Base-by-base conservation (phyloP, 1,140 invertebrate genomes). In the Helicoverpa armigera region DNA sequence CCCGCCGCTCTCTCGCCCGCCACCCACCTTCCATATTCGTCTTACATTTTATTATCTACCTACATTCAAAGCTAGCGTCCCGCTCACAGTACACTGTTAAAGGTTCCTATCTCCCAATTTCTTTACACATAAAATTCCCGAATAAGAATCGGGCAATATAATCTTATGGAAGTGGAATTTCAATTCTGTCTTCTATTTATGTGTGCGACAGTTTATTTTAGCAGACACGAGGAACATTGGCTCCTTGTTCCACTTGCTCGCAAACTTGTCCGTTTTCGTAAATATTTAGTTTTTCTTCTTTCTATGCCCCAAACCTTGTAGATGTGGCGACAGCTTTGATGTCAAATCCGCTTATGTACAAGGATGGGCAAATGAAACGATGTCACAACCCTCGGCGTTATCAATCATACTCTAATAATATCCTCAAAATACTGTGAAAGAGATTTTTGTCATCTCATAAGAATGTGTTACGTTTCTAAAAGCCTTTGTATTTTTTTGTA, bases 1-100 rank as follows among this genome's bases (percentile, higher is more conserved):
- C n/a, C n/a, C n/a, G n/a, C n/a, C n/a, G n/a, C 31, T 5, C 50
- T 18, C 69, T 29, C 67, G 50, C 48, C 69, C 4, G 53, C 54
- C 70, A 31, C 54, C 70, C 29, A 35, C 70, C 54, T 73, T 16
- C 75, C 48, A 77, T 77, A 65, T 77, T 67, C 75, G 60, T 63
- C 75, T 63, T 76, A 61, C 73, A 60, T 77, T 63, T 77, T 77
- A 77, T 77, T 77, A 63, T 77, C 58, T 77, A 54, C 75, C 61
- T 58, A 56, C 70, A 73, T 60, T 77, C 75, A 65, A 53, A 51
- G 60, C 75, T 77, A 43, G n/a, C 48, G 29, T 54, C 50, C 50
- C 70, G 35, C 12, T 54, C 69, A 56, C 53, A 56, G 53, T 14
- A 72, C 53, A 58, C 70, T 73, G 70, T 73, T 73, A 56, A 73